Base-by-base conservation (phyloP, 2,113 vertebrate species). In the Odocoileus virginianus region DNA sequence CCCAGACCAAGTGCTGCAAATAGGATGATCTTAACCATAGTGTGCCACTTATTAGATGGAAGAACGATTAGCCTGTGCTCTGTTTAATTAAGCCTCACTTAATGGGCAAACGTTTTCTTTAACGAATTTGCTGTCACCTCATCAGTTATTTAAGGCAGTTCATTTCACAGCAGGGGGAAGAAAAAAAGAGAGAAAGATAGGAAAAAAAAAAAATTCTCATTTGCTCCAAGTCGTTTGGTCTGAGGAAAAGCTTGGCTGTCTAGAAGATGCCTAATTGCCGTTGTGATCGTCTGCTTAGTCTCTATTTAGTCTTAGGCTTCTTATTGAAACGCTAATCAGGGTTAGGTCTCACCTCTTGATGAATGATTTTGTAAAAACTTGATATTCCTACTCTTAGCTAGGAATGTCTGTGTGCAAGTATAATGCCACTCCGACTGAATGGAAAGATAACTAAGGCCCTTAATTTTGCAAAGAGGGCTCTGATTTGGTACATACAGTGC, bases 331-430 rank as follows among this genome's bases (percentile, higher is more conserved):
- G 54, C 95, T 98, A 97, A 98, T 98, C 98, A 98, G 93, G 78
- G 87, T 64, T 95, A 97, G 96, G 97, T 97, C 97, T 98, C 97
- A 98, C 98, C 98, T 97, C 96, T 97, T 98, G 97, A 98, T 98
- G 98, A 98, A 98, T 94, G 97, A 97, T 98, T 98, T 98, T 98
- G 93, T 98, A 84, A 97, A 98, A 98, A 93, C 86, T 84, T 98
- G 98, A 92, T 98, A 97, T 95, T 97, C 87, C 58, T 97, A 91
- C 30, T 91, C 83, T 94, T 94, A 91, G 84, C 91, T 28, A 40
- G 88, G 89, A 83, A 94, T 23, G 86, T 86, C 96, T 97, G 91
- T 76, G 3, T 95, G 95, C 79, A 97, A 97, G 93, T 93, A 43
- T 94, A 97, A 98, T 97, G 94, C 57, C 7, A 4, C 94, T 61